Base-by-base conservation (phyloP, 2,888 invertebrate species). In the Nymphalis c-album region DNA sequence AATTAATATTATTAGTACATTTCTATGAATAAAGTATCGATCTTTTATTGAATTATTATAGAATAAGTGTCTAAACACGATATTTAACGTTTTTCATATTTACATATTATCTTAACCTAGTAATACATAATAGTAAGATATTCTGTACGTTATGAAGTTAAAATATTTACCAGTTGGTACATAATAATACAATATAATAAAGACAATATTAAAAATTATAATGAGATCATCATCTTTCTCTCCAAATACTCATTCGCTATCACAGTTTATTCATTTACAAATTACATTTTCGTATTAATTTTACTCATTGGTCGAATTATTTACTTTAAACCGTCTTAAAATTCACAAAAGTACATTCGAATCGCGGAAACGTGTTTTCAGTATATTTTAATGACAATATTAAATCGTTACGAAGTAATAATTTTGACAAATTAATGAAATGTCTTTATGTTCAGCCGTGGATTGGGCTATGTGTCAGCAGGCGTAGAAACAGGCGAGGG, bases 241-340 rank as follows among this genome's bases (percentile, higher is more conserved):
- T 73, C 63, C 70, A 63, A 71, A 76, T 76, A 75, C 74, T 77
- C 79, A 74, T 78, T 83, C 84, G 85, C 89, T 91, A 91, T 91
- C 90, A 91, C 90, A 91, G 90, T 84, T 89, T 85, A 85, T 83
- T 83, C 82, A 85, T 87, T 85, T 88, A 89, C 82, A 85, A 80
- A 77, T 84, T 31, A 84, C 74, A 58, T 77, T 85, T 82, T 85
- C 83, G 83, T 78, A 83, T 78, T 80, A 75, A 77, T 63, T 83
- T 82, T 79, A 80, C 74, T 78, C 75, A 75, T 87, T 88, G 87
- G 88, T 88, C 88, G 77, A 80, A 83, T 80, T 79, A 46, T 77
- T 72, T 76, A 73, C 72, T 64, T 70, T 63, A 59, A 69, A 64
- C 62, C 40, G 35, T 40, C 35, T 57, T 57, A 35, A 35, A 45